Base-by-base conservation (phyloP, 2,797 vertebrate species). In the Salmo trutta region DNA sequence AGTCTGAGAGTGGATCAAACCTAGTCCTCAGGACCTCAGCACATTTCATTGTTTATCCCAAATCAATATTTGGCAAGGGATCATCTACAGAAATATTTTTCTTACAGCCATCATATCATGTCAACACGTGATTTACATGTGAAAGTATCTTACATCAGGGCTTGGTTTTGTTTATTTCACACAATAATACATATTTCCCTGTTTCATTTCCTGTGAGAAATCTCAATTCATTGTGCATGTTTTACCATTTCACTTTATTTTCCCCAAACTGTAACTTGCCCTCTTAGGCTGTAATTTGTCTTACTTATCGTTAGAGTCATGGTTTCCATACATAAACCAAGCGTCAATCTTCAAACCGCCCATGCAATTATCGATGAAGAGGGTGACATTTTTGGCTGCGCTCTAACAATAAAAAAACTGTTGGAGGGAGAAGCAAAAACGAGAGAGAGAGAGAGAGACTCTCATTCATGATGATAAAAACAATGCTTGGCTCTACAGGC, bases 291-390 rank as follows among this genome's bases (percentile, higher is more conserved):
- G 52, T 56, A 24, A 27, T 29, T 29, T 52, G 51, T 62, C 41
- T 31, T 75, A 10, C 64, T 71, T 24, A 19, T 41, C 16, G 74
- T 70, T 53, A 70, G 70, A 77, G 62, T 82, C 4, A 71, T 47
- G 81, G 76, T 82, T 85, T 84, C 19, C 79, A 82, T 64, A 79
- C 69, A 75, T 66, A 83, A 89, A 79, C 75, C 69, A 31, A 78
- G 31, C 74, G 24, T 54, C 31, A 24, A 64, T 47, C 72, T 68
- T 69, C 24, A 70, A 81, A 80, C 79, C 78, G 81, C 77, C 52
- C 15, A 77, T 71, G 80, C 78, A 80, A 70, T 80, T 64, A 24
- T 64, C 21, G 24, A 64, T 64, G 21, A 64, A 64, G 59, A 24
- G 21, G 3, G n/a, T 64, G 59, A 12, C 59, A 78, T 21, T 24